These are phyloP conservation scores for Tachuris rubrigastra DNA, from an alignment of 2,113 vertebrate genomes.

Conservation along the genomic window DNA sequence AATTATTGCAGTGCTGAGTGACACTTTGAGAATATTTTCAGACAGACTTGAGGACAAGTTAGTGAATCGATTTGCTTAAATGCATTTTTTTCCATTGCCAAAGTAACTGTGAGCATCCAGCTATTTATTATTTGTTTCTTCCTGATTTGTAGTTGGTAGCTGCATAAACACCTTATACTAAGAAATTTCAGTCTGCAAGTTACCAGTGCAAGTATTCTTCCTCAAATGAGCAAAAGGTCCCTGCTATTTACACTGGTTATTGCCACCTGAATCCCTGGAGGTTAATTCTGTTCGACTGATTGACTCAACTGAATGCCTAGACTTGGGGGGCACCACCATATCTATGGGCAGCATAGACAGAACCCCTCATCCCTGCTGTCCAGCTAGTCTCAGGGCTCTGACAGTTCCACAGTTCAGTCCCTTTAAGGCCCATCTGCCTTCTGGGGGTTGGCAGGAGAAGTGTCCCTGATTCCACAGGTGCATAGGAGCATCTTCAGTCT, in stretches of 20 bases:
- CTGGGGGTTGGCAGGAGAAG: neutral
- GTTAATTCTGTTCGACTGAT: neutral
- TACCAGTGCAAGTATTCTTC: neutral
- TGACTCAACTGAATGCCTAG: neutral
- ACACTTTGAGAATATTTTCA: constrained; percentile 44
- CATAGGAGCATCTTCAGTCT: neutral
- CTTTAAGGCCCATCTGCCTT: neutral
- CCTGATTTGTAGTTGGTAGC: neutral
- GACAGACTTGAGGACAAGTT: constrained; percentile 20
- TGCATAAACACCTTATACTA: neutral
- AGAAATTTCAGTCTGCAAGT: neutral
- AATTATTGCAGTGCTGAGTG: constrained; percentile 29
- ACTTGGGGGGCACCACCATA: neutral
- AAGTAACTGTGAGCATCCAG: constrained; percentile 8
- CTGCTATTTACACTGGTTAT: neutral
- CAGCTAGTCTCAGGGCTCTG: neutral
- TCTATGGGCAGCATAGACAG: neutral
- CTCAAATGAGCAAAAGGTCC: neutral
- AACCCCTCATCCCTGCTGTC: neutral
- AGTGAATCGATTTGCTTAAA: constrained; percentile 26
- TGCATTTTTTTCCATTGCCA: neutral
- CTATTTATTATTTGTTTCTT: constrained; percentile 29
- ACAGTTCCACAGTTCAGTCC: rapidly evolving
- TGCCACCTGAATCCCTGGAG: neutral
- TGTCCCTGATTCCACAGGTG: neutral